These are phyloP conservation scores for Ranitomeya imitator DNA, from an alignment of 2,113 vertebrate species.

Conservation along the genomic window DNA sequence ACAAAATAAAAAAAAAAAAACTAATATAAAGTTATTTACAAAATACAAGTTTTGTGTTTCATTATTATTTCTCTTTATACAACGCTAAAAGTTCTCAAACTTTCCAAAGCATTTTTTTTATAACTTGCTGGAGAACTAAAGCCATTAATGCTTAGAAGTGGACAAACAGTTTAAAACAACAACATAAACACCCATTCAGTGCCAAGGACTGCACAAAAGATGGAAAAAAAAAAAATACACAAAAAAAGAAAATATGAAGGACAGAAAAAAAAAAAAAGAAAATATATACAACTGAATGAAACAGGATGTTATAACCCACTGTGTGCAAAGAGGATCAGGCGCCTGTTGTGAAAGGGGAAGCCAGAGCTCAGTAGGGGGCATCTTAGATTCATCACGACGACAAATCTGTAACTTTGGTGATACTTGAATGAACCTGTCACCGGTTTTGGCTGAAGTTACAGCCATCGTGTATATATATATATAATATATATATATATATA, in stretches of 20 bases:
- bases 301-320: conserved; percentile 26
- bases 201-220: conserved; percentile 58
- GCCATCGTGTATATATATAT: too few species aligned
- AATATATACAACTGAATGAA: conserved; percentile 2
- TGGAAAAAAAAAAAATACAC: conserved; percentile 58
- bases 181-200: conserved; percentile 16
- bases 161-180: conserved; percentile 19
- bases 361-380: not conserved
- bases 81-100: conserved; percentile 82
- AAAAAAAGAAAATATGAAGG: not conserved
- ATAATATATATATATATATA: too few species aligned
- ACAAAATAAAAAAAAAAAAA: conserved; percentile 66
- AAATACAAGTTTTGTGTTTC: conserved; percentile 71
- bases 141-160: conserved; percentile 49
- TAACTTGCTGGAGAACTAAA: conserved; percentile 42
- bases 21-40: conserved; percentile 75
- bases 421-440: not conserved
- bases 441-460: too few species aligned
- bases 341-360: not conserved
- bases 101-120: conserved; percentile 71
- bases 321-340: conserved; percentile 11
- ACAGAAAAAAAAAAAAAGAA: not conserved
- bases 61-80: conserved; percentile 68
- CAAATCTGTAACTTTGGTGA: not conserved
- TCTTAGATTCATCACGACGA: not conserved